Percentiles rank a stretch among this genome's conserved stretches.
Evolutionary conservation across 2,888 invertebrate genomes (phyloP).

Genomic region (Monopis laevigella): DNA sequence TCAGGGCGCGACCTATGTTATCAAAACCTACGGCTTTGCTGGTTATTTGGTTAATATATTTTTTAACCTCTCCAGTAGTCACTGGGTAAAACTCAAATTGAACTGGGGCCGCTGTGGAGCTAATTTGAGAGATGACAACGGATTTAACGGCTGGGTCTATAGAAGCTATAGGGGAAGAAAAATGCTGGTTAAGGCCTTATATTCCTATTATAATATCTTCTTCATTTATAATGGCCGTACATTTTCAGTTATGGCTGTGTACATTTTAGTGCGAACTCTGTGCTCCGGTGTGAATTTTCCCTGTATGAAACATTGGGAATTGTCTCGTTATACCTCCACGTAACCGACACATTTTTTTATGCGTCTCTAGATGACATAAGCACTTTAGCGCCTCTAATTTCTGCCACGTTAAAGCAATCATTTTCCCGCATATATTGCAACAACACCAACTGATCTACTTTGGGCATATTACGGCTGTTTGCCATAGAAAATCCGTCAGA

Average conservation of each 20-base stretch:
- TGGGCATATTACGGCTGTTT: background rate
- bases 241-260: background rate
- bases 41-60: too few species aligned
- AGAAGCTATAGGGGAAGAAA: too few species aligned
- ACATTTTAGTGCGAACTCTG: background rate
- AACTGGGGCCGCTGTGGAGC: too few species aligned
- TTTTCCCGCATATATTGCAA: background rate
- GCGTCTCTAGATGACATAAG: background rate
- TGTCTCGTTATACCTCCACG: background rate
- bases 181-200: too few species aligned
- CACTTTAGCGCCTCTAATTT: background rate
- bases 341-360: background rate
- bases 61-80: too few species aligned
- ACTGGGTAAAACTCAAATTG: too few species aligned
- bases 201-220: slow-evolving; percentile 2
- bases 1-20: too few species aligned
- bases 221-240: background rate
- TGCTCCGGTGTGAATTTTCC: background rate
- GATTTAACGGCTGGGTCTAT: too few species aligned
- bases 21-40: too few species aligned
- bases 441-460: background rate
- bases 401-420: background rate
- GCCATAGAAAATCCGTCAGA: background rate
- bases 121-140: too few species aligned
- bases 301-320: background rate